These are phyloP conservation scores for Thereuonema tuberculata DNA, from an alignment of 1,140 invertebrate species.

Conservation along the genomic window DNA sequence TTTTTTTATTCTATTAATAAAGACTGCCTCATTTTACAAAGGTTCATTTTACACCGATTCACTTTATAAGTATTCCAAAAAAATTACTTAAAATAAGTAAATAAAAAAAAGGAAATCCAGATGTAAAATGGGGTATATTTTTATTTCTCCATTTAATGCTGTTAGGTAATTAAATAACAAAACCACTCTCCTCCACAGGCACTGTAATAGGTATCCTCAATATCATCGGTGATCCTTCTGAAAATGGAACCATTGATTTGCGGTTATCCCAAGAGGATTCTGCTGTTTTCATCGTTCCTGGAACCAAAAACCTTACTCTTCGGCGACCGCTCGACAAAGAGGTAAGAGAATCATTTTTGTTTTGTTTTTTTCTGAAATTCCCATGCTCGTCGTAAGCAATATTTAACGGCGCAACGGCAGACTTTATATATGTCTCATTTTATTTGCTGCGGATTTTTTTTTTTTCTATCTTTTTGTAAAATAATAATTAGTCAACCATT, in stretches of 20 bases:
- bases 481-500: too few species aligned
- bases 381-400: not conserved
- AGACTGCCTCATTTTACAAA: too few species aligned
- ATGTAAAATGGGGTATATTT: not conserved
- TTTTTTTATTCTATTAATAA: too few species aligned
- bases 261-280: constrained; percentile 49
- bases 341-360: constrained; percentile 10
- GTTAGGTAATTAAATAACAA: not conserved
- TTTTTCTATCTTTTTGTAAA: not conserved
- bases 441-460: too few species aligned
- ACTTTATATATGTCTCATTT: too few species aligned
- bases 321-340: constrained; percentile 66
- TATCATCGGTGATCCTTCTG: not conserved
- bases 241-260: constrained; percentile 56
- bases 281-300: constrained; percentile 53
- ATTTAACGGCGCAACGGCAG: too few species aligned
- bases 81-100: not conserved
- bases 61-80: not conserved
- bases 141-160: not conserved
- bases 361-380: not conserved
- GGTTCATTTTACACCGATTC: not conserved
- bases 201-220: constrained; percentile 1
- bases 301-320: constrained; percentile 67
- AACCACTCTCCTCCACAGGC: not conserved
- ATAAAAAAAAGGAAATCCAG: not conserved